Percentiles rank a stretch among this genome's conserved stretches.
Conservation (phyloP, 2,113 vertebrate species). For the Cyanocitta stelleri region DNA sequence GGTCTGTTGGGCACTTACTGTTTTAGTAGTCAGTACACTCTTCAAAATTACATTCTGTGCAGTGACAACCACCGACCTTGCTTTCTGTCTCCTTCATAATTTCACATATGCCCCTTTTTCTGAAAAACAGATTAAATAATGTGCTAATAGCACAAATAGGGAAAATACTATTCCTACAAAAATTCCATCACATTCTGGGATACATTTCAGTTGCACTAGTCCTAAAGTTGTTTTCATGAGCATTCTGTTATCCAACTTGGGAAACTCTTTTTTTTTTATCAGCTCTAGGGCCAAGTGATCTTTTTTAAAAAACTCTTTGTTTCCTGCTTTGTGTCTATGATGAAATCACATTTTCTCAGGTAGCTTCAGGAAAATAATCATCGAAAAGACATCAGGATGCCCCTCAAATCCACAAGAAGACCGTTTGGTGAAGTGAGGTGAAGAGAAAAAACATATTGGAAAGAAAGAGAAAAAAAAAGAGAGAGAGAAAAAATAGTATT, state of each 20-base stretch:
- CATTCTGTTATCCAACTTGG: background rate
- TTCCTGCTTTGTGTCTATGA: background rate
- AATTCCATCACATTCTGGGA: background rate
- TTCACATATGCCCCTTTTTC: background rate
- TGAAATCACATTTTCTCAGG: background rate
- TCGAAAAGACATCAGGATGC: background rate
- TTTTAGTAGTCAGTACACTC: background rate
- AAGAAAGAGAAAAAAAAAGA: no score
- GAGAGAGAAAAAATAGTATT: fast-evolving
- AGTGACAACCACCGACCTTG: background rate
- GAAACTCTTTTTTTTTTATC: background rate
- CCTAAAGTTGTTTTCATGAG: background rate
- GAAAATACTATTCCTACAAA: background rate
- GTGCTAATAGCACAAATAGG: background rate
- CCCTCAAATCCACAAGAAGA: background rate
- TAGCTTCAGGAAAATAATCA: background rate
- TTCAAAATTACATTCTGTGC: background rate
- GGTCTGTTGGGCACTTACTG: background rate
- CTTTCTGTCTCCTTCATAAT: background rate
- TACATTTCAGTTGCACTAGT: background rate
- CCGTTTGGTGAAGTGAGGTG: fast-evolving
- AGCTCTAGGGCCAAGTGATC: background rate
- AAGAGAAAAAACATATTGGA: background rate
- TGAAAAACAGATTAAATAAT: background rate
- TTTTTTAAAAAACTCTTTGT: background rate